These are phyloP conservation scores for Pipistrellus pygmaeus DNA, from an alignment of 2,797 vertebrate species.

Conservation along the genomic window DNA sequence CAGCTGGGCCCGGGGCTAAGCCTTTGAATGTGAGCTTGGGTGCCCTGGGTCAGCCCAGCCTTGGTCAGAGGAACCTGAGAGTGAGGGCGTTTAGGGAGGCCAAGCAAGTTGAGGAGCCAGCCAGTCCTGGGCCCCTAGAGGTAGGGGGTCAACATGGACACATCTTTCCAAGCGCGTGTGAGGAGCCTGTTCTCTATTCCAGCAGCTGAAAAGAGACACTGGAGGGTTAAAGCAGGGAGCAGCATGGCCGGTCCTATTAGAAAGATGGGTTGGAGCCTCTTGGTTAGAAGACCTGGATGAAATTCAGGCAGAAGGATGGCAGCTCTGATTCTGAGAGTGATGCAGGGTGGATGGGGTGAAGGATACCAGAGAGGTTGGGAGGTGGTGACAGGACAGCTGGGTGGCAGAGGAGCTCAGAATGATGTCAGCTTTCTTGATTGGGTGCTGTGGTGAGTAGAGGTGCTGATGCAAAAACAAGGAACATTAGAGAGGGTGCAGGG, in stretches of 20 bases:
- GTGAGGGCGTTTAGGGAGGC: slow-evolving; percentile 54
- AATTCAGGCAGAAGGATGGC: not conserved
- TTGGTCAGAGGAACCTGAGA: slow-evolving; percentile 75
- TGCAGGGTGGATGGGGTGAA: not conserved
- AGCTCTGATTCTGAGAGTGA: not conserved
- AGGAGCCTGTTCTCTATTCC: not conserved
- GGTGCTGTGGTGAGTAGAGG: not conserved
- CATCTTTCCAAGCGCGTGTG: not conserved
- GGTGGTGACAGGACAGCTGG: not conserved
- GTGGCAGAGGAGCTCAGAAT: not conserved
- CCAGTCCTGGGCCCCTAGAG: not conserved
- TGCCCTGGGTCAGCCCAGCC: slow-evolving; percentile 64
- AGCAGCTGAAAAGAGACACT: not conserved
- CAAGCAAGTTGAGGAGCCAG: not conserved
- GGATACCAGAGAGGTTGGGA: not conserved
- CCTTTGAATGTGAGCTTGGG: slow-evolving; percentile 83
- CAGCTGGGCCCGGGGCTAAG: slow-evolving; percentile 77
- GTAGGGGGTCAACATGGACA: fast-evolving
- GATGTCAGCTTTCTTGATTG: not conserved
- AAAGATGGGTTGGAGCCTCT: not conserved
- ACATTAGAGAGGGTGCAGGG: not conserved
- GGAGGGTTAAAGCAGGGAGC: not conserved
- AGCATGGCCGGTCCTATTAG: not conserved
- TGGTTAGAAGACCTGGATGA: slow-evolving; percentile 11
- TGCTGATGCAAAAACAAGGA: not conserved